These are phyloP conservation scores for Pegoplata infirma DNA, from an alignment of 2,888 invertebrate genomes.

Conservation along the genomic window DNA sequence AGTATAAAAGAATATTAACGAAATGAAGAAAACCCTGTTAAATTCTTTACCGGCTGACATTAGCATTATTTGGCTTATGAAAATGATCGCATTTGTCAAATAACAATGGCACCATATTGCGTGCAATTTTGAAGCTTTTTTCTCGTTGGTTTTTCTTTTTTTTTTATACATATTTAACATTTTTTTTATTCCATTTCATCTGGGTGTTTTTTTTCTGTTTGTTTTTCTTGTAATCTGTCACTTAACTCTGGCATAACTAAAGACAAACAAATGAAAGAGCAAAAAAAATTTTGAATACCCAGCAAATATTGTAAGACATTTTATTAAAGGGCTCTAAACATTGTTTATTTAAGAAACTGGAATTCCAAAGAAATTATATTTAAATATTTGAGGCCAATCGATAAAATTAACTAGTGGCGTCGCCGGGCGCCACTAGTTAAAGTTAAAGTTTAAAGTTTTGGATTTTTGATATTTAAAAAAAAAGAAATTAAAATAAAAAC, in stretches of 20 bases:
- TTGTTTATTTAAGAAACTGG: no score
- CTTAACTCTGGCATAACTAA: constrained; percentile 38
- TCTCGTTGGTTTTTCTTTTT: not conserved
- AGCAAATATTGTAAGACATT: no score
- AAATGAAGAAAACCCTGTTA: constrained; percentile 22
- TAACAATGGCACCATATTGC: constrained; percentile 57
- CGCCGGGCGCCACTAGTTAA: no score
- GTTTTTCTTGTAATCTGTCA: constrained; percentile 50
- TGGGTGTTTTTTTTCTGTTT: not conserved
- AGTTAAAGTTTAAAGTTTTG: no score
- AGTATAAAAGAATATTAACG: no score
- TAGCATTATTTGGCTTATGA: constrained; percentile 52
- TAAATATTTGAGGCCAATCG: no score
- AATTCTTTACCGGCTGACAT: constrained; percentile 44
- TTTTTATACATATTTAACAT: not conserved
- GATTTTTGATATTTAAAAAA: no score
- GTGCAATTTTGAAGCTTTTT: constrained; percentile 28
- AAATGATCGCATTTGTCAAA: constrained; percentile 61
- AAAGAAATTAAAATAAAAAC: no score
- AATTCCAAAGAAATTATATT: no score
- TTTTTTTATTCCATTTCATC: constrained; percentile 2
- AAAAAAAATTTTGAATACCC: no score
- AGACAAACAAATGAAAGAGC: constrained; percentile 10
- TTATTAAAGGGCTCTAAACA: no score
- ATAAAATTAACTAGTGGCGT: no score